Evolutionary conservation across 1,140 invertebrate species (phyloP).

Genomic region (Dufourea novaeangliae): DNA sequence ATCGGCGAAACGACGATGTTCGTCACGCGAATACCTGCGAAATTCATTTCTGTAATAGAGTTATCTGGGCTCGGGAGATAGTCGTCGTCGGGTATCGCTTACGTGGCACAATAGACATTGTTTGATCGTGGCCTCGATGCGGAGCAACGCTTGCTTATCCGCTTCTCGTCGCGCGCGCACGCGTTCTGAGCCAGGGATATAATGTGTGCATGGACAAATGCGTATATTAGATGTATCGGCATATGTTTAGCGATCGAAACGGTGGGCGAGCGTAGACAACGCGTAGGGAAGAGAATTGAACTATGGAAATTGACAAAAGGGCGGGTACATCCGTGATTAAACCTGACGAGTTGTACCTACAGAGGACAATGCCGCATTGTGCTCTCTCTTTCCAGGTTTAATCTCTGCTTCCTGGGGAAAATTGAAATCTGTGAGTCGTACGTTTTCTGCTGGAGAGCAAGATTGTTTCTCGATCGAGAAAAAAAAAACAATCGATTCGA

Average conservation of each 20-base stretch:
- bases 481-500: background rate
- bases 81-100: constrained; percentile 29
- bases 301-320: constrained; percentile 77
- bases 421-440: constrained; percentile 61
- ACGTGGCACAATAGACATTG: constrained; percentile 50
- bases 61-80: constrained; percentile 29
- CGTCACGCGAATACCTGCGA: constrained; percentile 3
- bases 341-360: constrained; percentile 67
- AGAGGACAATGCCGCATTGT: constrained; percentile 73
- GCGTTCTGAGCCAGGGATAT: background rate
- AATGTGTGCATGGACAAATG: constrained; percentile 34
- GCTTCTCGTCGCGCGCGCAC: background rate
- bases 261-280: constrained; percentile 61
- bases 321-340: constrained; percentile 74
- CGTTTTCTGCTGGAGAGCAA: background rate
- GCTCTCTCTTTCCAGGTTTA: constrained; percentile 66
- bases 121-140: constrained; percentile 46
- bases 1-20: background rate
- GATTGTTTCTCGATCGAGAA: background rate
- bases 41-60: constrained; percentile 44
- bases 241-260: constrained; percentile 33
- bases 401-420: constrained; percentile 62
- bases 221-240: constrained; percentile 44
- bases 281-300: constrained; percentile 50
- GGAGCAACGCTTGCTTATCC: constrained; percentile 3